Conservation (phyloP, 2,888 invertebrate genomes). For the Tridacna crocea region DNA sequence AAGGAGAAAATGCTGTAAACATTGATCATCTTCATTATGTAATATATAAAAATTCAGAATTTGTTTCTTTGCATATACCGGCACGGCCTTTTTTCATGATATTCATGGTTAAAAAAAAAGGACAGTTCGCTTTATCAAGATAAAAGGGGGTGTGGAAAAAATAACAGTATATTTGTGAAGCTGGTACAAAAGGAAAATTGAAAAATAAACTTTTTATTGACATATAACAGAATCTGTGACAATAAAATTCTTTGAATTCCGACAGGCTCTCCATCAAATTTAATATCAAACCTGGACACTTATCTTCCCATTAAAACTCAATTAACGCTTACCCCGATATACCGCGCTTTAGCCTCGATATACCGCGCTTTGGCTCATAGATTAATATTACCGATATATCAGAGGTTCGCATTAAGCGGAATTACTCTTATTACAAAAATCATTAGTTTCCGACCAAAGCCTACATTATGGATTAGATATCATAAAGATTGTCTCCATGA, state of each 20-base stretch:
- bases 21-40: too few species aligned
- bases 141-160: slow-evolving; percentile 4
- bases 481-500: too few species aligned
- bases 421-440: too few species aligned
- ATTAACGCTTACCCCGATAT: slow-evolving; percentile 1
- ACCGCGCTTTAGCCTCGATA: background rate
- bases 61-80: too few species aligned
- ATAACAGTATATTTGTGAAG: slow-evolving; percentile 10
- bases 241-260: slow-evolving; percentile 24
- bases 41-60: too few species aligned
- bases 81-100: too few species aligned
- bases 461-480: too few species aligned
- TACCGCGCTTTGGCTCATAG: too few species aligned
- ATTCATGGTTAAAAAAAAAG: background rate
- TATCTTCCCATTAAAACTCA: slow-evolving; percentile 25
- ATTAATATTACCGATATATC: too few species aligned
- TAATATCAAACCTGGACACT: slow-evolving; percentile 19
- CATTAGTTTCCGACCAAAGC: too few species aligned
- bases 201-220: slow-evolving; percentile 22
- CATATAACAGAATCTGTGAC: slow-evolving; percentile 24
- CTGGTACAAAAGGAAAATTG: slow-evolving; percentile 6
- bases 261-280: slow-evolving; percentile 18
- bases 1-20: too few species aligned
- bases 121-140: slow-evolving; percentile 1
- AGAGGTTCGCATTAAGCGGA: too few species aligned